A percentile compares a stretch with the other conserved stretches of the same genome.
Conservation (phyloP, 2,797 vertebrate genomes). For the Anableps anableps region DNA sequence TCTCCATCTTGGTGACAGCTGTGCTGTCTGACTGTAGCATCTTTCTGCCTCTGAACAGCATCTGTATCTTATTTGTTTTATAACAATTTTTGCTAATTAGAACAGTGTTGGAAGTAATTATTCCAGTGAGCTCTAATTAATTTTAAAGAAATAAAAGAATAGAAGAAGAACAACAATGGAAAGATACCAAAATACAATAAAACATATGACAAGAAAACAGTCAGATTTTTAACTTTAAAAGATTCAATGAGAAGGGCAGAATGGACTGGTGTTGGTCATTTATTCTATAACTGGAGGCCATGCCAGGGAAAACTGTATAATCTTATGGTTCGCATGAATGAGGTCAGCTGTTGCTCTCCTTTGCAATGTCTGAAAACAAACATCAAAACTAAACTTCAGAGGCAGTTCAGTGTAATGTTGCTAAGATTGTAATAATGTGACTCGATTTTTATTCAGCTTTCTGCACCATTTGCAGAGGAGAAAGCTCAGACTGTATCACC, state of each 20-base stretch:
- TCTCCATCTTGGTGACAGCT: slow-evolving; percentile 47
- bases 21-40: slow-evolving; percentile 50
- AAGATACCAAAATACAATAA: background rate
- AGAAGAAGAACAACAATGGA: background rate
- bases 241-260: background rate
- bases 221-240: background rate
- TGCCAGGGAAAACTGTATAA: background rate
- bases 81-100: slow-evolving; percentile 20
- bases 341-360: background rate
- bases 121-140: slow-evolving; percentile 26
- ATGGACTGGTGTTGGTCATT: background rate
- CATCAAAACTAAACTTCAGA: background rate
- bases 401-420: background rate
- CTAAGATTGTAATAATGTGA: background rate
- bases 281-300: background rate
- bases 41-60: slow-evolving; percentile 28
- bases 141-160: slow-evolving; percentile 21
- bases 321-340: background rate
- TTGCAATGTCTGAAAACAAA: background rate
- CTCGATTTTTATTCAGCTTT: background rate
- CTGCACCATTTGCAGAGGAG: background rate
- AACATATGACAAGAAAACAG: background rate
- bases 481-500: background rate
- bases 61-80: slow-evolving; percentile 27
- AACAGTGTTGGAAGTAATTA: slow-evolving; percentile 5